Percentiles rank a stretch among this genome's conserved stretches.
Conservation (phyloP, 2,113 vertebrate genomes). For the Smithornis capensis region DNA sequence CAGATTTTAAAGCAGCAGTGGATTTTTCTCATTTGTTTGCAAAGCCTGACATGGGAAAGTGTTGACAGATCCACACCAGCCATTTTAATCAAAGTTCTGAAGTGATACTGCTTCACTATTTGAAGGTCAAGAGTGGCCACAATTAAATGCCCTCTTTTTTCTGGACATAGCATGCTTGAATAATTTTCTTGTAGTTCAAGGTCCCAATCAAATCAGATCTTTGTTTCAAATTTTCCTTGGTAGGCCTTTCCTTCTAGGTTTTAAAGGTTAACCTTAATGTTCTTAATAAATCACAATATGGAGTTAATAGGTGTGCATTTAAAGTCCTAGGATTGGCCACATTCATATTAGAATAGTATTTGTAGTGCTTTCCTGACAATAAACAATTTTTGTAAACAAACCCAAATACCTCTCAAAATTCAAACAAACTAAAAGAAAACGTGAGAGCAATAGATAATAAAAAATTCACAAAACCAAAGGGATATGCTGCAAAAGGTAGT, state of each 20-base stretch:
- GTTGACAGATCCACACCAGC: not conserved
- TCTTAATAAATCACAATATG: not conserved
- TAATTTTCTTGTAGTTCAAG: not conserved
- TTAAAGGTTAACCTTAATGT: not conserved
- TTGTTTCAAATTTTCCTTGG: not conserved
- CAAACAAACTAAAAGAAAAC: not conserved
- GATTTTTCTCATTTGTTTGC: not conserved
- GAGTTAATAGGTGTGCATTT: not conserved
- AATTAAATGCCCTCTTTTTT: not conserved
- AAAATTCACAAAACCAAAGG: not conserved
- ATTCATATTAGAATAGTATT: not conserved
- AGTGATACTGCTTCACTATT: not conserved
- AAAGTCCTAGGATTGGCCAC: not conserved
- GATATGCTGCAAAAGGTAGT: not conserved
- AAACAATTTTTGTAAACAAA: not conserved
- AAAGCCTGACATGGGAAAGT: not conserved
- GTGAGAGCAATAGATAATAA: not conserved
- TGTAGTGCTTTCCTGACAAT: not conserved
- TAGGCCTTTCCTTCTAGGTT: not conserved
- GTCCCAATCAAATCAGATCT: not conserved
- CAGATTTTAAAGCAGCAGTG: not conserved
- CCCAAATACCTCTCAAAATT: not conserved
- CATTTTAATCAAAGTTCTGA: not conserved
- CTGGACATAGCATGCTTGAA: not conserved
- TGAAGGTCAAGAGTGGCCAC: not conserved